A percentile compares a stretch with the other conserved stretches of the same genome.
phyloP scores from a whole-genome alignment of 1,140 invertebrate species.

The Brachionus asplanchnoidis region DNA sequence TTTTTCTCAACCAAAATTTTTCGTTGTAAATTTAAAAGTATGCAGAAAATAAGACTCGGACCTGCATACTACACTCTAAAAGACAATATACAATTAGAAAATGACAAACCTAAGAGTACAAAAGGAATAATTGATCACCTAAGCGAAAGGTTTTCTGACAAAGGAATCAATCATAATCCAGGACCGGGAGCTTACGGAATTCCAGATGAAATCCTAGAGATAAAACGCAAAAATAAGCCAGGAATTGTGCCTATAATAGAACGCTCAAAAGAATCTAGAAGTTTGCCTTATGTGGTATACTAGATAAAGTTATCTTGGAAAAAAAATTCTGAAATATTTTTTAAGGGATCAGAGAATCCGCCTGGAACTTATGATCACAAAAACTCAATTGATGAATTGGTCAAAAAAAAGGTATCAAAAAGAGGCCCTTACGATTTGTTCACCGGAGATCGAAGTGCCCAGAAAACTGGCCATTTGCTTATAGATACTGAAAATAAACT shows the following conservation, averaged over 20 bases:
- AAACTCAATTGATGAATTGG: conserved; percentile 23
- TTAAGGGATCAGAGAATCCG: conserved; percentile 4
- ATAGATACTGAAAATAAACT: conserved; percentile 15
- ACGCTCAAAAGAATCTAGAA: neutral
- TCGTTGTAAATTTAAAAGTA: neutral
- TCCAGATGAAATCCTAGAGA: conserved; percentile 11
- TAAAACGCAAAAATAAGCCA: conserved; percentile 17
- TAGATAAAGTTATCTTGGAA: neutral
- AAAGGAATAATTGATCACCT: conserved; percentile 9
- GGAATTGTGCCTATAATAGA: conserved; percentile 12
- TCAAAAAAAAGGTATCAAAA: conserved; percentile 19
- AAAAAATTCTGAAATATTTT: neutral
- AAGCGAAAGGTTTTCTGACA: neutral
- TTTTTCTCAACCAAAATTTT: neutral
- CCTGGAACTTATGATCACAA: conserved; percentile 30
- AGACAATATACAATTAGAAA: neutral
- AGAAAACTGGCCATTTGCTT: conserved; percentile 22
- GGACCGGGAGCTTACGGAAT: conserved; percentile 31
- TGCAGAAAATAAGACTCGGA: conserved; percentile 23
- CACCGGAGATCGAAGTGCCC: neutral
- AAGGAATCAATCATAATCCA: neutral
- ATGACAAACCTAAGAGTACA: neutral
- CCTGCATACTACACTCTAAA: conserved; percentile 30
- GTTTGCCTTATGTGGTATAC: conserved; percentile 23
- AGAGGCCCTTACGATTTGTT: conserved; percentile 40